A percentile compares a stretch with the other conserved stretches of the same genome.
Conservation (phyloP, 2,888 invertebrate genomes). For the Drosophila koepferae region DNA sequence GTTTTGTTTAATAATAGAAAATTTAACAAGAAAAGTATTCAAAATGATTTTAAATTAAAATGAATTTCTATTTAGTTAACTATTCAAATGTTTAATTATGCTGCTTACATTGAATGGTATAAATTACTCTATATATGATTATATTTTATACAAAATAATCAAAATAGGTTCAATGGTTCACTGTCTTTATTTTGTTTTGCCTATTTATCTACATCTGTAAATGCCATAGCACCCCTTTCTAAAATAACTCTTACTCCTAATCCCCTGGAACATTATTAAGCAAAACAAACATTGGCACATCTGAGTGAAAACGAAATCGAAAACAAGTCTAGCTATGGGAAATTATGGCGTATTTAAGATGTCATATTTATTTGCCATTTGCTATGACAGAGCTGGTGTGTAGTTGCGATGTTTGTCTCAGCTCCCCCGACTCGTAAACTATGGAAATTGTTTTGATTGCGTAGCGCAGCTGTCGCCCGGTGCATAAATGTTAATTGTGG, state of each 20-base stretch:
- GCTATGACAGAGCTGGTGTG: slow-evolving; percentile 13
- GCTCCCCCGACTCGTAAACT: slow-evolving; percentile 29
- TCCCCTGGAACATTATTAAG: neutral
- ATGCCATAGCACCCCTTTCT: neutral
- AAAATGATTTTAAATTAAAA: no score
- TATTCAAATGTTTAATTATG: no score
- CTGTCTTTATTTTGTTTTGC: no score
- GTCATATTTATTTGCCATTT: slow-evolving; percentile 57
- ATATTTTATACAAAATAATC: neutral
- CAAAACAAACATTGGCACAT: neutral
- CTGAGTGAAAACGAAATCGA: slow-evolving; percentile 23
- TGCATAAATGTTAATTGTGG: slow-evolving; percentile 64
- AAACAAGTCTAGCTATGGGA: slow-evolving; percentile 29
- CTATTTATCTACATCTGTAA: neutral
- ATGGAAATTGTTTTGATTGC: slow-evolving; percentile 50
- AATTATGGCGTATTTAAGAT: slow-evolving; percentile 48
- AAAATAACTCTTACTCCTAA: neutral
- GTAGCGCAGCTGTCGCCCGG: slow-evolving; percentile 20
- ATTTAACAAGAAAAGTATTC: no score
- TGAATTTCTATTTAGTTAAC: no score
- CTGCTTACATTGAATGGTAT: no score
- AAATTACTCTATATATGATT: no score
- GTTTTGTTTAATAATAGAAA: no score
- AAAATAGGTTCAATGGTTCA: neutral
- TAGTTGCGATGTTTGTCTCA: neutral